Evolutionary conservation across 1,140 invertebrate genomes (phyloP).

Genomic region (Cotesia typhae): DNA sequence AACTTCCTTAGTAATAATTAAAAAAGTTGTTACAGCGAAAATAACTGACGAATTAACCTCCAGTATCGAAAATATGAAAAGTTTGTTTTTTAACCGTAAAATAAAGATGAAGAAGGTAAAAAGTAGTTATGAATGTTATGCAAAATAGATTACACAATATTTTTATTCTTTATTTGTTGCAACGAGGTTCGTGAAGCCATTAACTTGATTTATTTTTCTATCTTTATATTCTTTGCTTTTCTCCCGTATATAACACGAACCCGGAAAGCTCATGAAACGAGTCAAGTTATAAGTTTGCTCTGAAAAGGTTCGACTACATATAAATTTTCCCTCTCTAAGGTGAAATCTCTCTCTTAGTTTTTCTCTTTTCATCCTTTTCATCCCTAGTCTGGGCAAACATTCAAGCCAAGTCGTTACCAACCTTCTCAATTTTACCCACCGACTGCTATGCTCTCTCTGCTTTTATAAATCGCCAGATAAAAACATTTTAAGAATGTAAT

Average conservation of each 20-base stretch:
- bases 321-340: constrained; percentile 30
- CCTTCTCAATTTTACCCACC: constrained; percentile 43
- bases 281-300: constrained; percentile 36
- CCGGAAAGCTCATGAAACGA: constrained; percentile 16
- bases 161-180: constrained; percentile 7
- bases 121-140: not conserved
- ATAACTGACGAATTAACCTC: constrained; percentile 6
- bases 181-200: not conserved
- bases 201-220: constrained; percentile 23
- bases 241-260: not conserved
- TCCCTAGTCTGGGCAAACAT: constrained; percentile 52
- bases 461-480: not conserved
- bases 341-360: constrained; percentile 23
- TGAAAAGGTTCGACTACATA: constrained; percentile 32
- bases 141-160: constrained; percentile 20
- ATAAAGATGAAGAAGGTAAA: not conserved
- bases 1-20: too few species aligned
- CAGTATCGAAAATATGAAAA: constrained; percentile 4
- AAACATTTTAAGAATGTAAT: constrained; percentile 9
- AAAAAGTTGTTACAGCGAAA: constrained; percentile 16
- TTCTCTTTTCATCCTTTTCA: constrained; percentile 24
- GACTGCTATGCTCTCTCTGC: not conserved
- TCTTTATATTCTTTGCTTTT: constrained; percentile 17
- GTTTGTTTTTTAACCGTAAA: not conserved
- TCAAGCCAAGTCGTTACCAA: constrained; percentile 44